Percentiles rank a stretch among this genome's conserved stretches.
These are phyloP conservation scores for Agonopterix alstromeriana DNA, from an alignment of 2,888 invertebrate species.

Conservation along the genomic window DNA sequence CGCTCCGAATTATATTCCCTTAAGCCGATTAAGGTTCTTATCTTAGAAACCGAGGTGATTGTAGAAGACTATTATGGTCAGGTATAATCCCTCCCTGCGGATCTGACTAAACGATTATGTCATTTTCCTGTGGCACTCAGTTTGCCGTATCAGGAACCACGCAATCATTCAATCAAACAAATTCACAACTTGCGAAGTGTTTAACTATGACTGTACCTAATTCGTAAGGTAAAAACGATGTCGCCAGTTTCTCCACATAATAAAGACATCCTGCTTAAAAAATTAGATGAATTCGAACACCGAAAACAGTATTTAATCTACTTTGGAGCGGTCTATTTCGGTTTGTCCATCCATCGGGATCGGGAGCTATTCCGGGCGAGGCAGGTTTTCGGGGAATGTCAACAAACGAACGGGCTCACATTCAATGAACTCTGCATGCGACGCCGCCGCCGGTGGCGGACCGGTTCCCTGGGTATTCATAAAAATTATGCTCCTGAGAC, in stretches of 20 bases:
- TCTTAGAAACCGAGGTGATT: no score
- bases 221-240: neutral
- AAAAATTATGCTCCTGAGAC: conserved; percentile 64
- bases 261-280: conserved; percentile 22
- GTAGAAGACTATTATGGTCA: conserved; percentile 3
- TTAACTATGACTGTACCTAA: conserved; percentile 4
- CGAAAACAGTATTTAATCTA: conserved; percentile 59
- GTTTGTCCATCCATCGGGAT: conserved; percentile 64
- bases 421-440: conserved; percentile 69
- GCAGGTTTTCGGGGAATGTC: conserved; percentile 77
- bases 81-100: no score
- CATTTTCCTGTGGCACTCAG: neutral
- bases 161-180: conserved; percentile 6
- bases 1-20: no score
- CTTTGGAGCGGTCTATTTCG: conserved; percentile 60
- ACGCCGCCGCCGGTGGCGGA: conserved; percentile 45
- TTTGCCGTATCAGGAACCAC: conserved; percentile 4
- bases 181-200: neutral
- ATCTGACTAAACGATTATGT: neutral
- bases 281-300: conserved; percentile 30
- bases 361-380: conserved; percentile 66
- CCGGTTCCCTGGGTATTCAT: conserved; percentile 68
- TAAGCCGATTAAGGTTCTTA: no score
- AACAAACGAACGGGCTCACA: conserved; percentile 71
- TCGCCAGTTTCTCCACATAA: neutral